Evolutionary conservation across 2,113 vertebrate genomes (phyloP), one percentile per base, ranked within the genome.

Genomic region (Scomber colias): DNA sequence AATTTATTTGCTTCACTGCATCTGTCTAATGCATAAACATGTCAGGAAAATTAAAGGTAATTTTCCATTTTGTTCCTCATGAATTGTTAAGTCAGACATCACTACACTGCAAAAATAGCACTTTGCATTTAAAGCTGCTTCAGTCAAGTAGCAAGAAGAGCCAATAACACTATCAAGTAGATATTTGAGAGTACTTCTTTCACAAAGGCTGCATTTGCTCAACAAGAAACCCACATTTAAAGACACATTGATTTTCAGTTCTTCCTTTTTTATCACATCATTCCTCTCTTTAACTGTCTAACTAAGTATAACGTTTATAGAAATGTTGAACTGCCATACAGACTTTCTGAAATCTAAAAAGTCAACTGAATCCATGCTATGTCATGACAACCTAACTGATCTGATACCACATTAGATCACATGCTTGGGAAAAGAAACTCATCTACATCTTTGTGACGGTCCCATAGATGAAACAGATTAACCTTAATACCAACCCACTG

Each of bases 11-110:
- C 78, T 53, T 56, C 27, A 70, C 61, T 83, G 79, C 73, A 40
- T 51, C 55, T 72, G 65, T 72, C 50, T 78, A 77, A 83, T 71
- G 46, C 71, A 87, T 83, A 83, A 88, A 89, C 82, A 85, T 81
- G 66, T 83, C 74, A 72, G 69, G 5, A 4, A 89, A 85, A 81
- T 85, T 82, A 84, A 15, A 66, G 65, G 73, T 66, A 65, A 84
- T 75, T 89, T 87, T 78, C 71, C 50, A 87, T 75, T 79, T 83
- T 82, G 77, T 74, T 78, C 70, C 49, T 54, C 19, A 10, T 56
- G 59, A 75, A 80, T 64, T 83, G 63, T 67, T 76, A 30, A 46
- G 68, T 75, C 66, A 75, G 63, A 83, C 76, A 71, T 71, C 31
- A 74, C 24, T 54, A 48, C 3, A 24, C 30, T 55, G 49, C 21